A percentile compares a stretch with the other conserved stretches of the same genome.
Conservation (phyloP, 2,888 invertebrate species). For the Octonoba sinensis region DNA sequence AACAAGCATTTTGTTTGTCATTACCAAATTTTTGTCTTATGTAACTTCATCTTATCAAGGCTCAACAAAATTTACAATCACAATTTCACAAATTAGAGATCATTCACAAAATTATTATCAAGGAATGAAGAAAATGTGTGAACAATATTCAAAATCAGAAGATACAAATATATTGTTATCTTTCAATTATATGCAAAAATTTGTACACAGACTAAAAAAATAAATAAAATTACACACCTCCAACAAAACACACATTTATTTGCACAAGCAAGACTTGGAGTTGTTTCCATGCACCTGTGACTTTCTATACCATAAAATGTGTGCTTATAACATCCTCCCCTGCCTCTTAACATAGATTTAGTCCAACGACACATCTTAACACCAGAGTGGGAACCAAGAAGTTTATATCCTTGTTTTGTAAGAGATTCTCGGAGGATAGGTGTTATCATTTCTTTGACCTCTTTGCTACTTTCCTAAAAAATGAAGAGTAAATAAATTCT, state of each 20-base stretch:
- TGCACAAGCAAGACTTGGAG: constrained; percentile 76
- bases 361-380: constrained; percentile 77
- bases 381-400: constrained; percentile 76
- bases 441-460: constrained; percentile 75
- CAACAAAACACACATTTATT: constrained; percentile 78
- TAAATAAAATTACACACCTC: constrained; percentile 70
- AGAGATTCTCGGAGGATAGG: constrained; percentile 73
- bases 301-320: constrained; percentile 77
- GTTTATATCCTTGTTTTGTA: constrained; percentile 76
- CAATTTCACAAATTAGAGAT: background rate
- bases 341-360: constrained; percentile 74
- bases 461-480: constrained; percentile 39
- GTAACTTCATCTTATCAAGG: too few relatives aligned
- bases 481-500: background rate
- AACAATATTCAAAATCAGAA: background rate
- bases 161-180: too few relatives aligned
- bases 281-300: constrained; percentile 77
- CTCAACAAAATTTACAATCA: background rate
- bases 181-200: background rate
- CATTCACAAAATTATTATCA: too few relatives aligned
- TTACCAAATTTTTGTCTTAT: too few relatives aligned
- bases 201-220: background rate
- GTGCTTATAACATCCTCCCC: constrained; percentile 77
- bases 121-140: too few relatives aligned
- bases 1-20: too few relatives aligned